Percentiles rank a stretch among this genome's conserved stretches.
Evolutionary conservation across 2,797 vertebrate genomes (phyloP).

Genomic region (Passerculus sandwichensis): DNA sequence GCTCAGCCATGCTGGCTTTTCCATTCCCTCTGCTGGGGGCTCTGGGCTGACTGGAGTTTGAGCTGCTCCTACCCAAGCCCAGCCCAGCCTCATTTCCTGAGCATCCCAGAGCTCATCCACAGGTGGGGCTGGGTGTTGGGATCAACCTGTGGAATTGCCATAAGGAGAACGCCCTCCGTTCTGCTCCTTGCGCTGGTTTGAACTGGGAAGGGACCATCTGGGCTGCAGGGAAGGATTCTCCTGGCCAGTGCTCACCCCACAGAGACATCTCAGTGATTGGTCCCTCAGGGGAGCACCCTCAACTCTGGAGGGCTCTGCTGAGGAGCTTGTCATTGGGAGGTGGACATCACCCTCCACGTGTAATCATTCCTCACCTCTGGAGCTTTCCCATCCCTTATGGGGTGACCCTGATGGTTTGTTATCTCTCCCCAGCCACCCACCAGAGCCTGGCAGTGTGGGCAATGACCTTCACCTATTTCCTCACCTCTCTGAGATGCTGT

Average conservation of each 20-base stretch:
- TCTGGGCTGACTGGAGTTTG: background rate
- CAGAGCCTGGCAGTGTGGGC: background rate
- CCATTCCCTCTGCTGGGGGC: background rate
- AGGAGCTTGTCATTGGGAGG: background rate
- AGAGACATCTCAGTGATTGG: rapidly evolving
- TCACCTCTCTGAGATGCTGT: background rate
- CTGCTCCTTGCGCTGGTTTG: background rate
- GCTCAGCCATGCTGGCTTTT: background rate
- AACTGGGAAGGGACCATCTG: background rate
- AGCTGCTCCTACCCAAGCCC: background rate
- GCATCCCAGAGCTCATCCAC: rapidly evolving
- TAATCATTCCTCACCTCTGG: background rate
- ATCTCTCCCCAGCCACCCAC: conserved; percentile 33
- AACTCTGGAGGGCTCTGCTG: background rate
- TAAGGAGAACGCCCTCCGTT: rapidly evolving
- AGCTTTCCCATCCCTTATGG: background rate
- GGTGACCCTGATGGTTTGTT: conserved; percentile 18
- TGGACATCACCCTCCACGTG: background rate
- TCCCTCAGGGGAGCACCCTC: background rate
- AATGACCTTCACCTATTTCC: conserved; percentile 2
- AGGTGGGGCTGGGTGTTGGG: rapidly evolving
- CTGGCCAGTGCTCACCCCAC: rapidly evolving
- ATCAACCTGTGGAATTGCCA: background rate
- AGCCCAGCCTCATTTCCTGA: background rate
- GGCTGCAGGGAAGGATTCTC: background rate